Evolutionary conservation across 2,888 invertebrate species (phyloP).

Genomic region (Eupithecia subumbrata): DNA sequence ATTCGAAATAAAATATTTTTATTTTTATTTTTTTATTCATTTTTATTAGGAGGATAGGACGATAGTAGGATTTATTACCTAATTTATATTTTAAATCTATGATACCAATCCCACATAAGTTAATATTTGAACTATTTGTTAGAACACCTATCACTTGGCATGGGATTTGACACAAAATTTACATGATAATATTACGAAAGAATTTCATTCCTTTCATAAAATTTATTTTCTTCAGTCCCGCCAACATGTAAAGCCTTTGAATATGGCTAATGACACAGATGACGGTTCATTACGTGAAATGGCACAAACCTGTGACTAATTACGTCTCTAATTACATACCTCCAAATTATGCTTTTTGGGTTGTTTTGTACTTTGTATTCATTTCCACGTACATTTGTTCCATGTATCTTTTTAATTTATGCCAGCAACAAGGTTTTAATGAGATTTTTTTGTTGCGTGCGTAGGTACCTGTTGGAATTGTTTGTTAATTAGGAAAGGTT

Average conservation of each 20-base stretch:
- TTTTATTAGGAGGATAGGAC: no score
- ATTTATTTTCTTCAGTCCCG: background rate
- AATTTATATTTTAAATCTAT: background rate
- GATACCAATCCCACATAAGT: background rate
- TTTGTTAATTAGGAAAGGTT: background rate
- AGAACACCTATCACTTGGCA: background rate
- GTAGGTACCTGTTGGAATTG: background rate
- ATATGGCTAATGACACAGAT: constrained; percentile 47
- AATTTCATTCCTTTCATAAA: background rate
- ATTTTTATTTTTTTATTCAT: no score
- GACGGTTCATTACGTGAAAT: constrained; percentile 45
- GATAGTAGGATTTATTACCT: no score
- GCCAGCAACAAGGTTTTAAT: constrained; percentile 14
- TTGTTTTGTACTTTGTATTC: constrained; percentile 15
- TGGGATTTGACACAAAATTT: no score
- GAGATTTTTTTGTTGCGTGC: constrained; percentile 8
- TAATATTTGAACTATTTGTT: background rate
- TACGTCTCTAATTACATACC: constrained; percentile 36
- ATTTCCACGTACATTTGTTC: constrained; percentile 7
- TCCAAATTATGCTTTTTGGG: constrained; percentile 27
- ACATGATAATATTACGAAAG: background rate
- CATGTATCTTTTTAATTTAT: background rate
- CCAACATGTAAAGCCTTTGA: constrained; percentile 39
- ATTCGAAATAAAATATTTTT: no score
- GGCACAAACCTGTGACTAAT: constrained; percentile 35